phyloP scores from a whole-genome alignment of 2,113 vertebrate species.

The Dicerorhinus sumatrensis region DNA sequence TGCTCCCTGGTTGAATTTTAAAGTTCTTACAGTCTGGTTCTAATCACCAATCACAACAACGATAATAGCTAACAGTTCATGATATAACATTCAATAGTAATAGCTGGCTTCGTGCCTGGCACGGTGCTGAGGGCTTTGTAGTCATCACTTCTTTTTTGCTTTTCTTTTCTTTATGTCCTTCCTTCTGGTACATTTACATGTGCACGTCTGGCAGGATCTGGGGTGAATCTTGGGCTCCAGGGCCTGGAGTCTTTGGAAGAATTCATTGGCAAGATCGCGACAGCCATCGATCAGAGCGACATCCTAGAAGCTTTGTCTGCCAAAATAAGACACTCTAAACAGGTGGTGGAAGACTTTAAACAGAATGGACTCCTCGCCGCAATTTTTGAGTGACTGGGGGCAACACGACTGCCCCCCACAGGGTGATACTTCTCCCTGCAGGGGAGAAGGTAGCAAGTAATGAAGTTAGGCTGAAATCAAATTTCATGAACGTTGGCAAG shows the following conservation, averaged over 20 bases:
- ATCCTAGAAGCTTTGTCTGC: constrained; percentile 87
- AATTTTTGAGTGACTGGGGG: constrained; percentile 84
- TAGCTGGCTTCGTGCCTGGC: not conserved
- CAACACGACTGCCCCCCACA: not conserved
- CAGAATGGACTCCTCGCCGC: constrained; percentile 85
- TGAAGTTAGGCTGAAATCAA: not conserved
- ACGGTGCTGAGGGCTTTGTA: not conserved
- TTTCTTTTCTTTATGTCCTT: not conserved
- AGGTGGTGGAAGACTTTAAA: constrained; percentile 88
- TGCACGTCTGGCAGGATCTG: constrained; percentile 84
- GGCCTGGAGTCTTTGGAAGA: constrained; percentile 89
- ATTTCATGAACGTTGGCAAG: not conserved
- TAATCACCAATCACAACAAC: constrained; percentile 24
- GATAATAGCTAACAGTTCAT: not conserved
- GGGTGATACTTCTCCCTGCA: not conserved
- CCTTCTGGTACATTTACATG: not conserved
- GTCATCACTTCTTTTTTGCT: not conserved
- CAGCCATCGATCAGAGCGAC: constrained; percentile 88
- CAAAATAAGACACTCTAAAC: constrained; percentile 89
- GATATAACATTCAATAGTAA: not conserved
- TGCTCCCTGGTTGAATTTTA: not conserved
- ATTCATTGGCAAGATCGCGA: constrained; percentile 88
- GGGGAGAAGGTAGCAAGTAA: not conserved
- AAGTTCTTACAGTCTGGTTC: not conserved
- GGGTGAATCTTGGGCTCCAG: constrained; percentile 89